Conservation (phyloP, 2,797 vertebrate genomes). For the Hafferia zeledoni region DNA sequence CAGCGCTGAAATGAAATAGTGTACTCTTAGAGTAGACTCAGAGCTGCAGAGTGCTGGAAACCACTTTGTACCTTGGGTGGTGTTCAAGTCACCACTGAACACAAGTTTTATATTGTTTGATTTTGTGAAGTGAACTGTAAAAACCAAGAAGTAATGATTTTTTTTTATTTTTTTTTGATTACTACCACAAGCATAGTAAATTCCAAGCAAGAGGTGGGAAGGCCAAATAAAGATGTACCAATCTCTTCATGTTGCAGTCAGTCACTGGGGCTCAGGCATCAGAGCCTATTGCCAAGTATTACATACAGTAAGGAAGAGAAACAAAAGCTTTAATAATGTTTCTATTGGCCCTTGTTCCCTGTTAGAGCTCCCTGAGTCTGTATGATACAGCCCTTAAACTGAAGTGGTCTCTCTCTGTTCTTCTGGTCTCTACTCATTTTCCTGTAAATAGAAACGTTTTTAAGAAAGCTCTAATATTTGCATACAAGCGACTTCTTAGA, state of each 20-base stretch:
- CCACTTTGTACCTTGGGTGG: neutral
- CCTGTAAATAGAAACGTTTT: neutral
- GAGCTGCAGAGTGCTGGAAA: neutral
- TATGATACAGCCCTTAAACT: neutral
- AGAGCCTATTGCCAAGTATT: neutral
- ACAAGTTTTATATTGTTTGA: neutral
- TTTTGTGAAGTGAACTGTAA: neutral
- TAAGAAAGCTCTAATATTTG: neutral
- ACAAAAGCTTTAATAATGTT: neutral
- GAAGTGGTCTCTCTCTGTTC: neutral
- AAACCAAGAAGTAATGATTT: neutral
- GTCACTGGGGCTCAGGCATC: neutral
- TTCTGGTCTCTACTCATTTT: neutral
- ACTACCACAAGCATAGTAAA: neutral
- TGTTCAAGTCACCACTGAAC: neutral
- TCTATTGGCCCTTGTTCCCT: neutral
- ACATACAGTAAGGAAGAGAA: neutral
- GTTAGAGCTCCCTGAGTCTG: neutral
- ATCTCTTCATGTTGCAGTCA: neutral
- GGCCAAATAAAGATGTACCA: neutral
- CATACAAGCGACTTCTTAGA: neutral
- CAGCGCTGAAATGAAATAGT: neutral
- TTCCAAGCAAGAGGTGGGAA: neutral
- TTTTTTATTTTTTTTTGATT: neutral
- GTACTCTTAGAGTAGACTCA: neutral